Evolutionary conservation across 2,888 invertebrate genomes (phyloP), one percentile per base, ranked within the genome.

Genomic region (Cacoxenus indagator): DNA sequence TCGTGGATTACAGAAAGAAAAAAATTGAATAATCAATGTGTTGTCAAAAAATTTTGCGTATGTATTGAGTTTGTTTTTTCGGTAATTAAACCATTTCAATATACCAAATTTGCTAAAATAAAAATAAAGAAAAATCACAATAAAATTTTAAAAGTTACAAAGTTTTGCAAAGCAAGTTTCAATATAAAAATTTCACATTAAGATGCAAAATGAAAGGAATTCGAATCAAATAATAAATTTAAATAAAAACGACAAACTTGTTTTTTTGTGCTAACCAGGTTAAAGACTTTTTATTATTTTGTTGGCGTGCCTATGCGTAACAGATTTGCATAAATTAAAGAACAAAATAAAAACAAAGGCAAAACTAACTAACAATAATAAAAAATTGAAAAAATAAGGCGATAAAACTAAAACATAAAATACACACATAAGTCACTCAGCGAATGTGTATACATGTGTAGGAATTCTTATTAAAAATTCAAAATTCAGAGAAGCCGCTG

Each of bases 381-480:
- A 62, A 22, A 43, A 24, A 31, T 62, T 19, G n/a, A 37, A 61
- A 29, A n/a, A 61, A 43, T 37, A 61, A 61, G n/a, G 26, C 14
- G 37, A 46, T 46, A 62, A 24, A 27, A 55, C n/a, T 19, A 31
- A 37, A 59, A 59, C 17, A 31, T 8, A 31, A 1, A 31, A 31
- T 31, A 31, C 31, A 31, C 9, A 31, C 5, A 31, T 31, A 31
- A 31, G 31, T 31, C 9, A 31, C 9, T 31, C 0, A 45, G 46
- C 43, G 31, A 48, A 27, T 64, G 9, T 43, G 43, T 67, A 61
- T 70, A 67, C 73, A 70, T 71, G 70, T 71, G 73, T 78, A 83
- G 83, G 83, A 83, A 80, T 79, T 79, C 72, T 67, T 69, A n/a
- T 73, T 73, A 81, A 68, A 70, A 69, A 74, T 70, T 74, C 74